phyloP scores from a whole-genome alignment of 2,113 vertebrate genomes.

The Riparia riparia region DNA sequence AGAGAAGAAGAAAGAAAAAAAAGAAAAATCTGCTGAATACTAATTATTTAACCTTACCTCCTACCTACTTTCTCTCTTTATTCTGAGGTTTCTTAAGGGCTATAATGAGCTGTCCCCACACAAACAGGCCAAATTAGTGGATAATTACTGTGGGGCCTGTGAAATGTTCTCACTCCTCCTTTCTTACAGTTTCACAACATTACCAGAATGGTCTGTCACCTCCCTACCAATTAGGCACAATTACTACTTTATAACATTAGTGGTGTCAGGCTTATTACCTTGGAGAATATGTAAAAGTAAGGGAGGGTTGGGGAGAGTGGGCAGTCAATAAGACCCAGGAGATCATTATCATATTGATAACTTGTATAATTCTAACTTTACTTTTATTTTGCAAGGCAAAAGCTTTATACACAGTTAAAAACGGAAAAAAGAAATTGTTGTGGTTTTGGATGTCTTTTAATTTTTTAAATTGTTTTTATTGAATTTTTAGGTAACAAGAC shows the following conservation, averaged over 20 bases:
- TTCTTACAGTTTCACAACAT: constrained; percentile 87
- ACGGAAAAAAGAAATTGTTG: not conserved
- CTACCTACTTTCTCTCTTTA: constrained; percentile 92
- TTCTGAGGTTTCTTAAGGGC: constrained; percentile 91
- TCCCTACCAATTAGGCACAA: constrained; percentile 99
- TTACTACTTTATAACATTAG: constrained; percentile 95
- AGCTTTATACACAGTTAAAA: not conserved
- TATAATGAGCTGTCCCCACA: constrained; percentile 98
- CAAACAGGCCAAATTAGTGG: constrained; percentile 98
- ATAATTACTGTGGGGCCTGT: constrained; percentile 93
- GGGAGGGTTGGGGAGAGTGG: constrained; percentile 68
- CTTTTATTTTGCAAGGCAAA: constrained; percentile 44
- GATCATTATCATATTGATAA: constrained; percentile 48
- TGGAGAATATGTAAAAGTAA: constrained; percentile 83
- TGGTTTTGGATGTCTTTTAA: not conserved
- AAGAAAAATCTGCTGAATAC: constrained; percentile 81
- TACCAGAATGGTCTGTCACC: constrained; percentile 93
- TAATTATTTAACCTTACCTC: constrained; percentile 99
- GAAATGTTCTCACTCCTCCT: constrained; percentile 88
- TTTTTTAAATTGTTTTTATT: not conserved
- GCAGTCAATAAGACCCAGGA: constrained; percentile 57
- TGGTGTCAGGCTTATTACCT: constrained; percentile 91
- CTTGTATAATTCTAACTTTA: constrained; percentile 59
- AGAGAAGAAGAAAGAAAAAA: not conserved
- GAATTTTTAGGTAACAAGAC: not conserved